Percentiles rank a stretch among this genome's conserved stretches.
Evolutionary conservation across 2,797 vertebrate genomes (phyloP).

Genomic region (Aulostomus chinensis): DNA sequence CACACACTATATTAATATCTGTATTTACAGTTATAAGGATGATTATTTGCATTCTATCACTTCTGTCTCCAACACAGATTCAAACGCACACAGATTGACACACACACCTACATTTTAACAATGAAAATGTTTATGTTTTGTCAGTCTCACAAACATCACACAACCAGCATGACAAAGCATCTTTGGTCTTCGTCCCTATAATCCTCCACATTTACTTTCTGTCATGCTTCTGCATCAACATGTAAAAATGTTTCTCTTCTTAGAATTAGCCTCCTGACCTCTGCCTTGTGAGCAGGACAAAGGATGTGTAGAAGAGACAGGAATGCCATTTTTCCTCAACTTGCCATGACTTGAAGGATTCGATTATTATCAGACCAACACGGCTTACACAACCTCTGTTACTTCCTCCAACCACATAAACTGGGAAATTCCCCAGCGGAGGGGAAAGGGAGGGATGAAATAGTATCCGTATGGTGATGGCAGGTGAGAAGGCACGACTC

Average conservation of each 20-base stretch:
- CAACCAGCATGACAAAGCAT: constrained; percentile 58
- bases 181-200: constrained; percentile 7
- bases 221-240: background rate
- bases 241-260: too few species aligned
- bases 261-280: constrained; percentile 3
- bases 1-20: too few species aligned
- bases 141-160: constrained; percentile 25
- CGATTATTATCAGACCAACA: constrained; percentile 22
- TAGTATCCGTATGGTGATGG: constrained; percentile 54
- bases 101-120: too few species aligned
- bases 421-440: constrained; percentile 50
- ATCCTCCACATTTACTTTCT: constrained; percentile 15
- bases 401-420: constrained; percentile 41
- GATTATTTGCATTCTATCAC: too few species aligned
- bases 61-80: too few species aligned
- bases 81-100: too few species aligned
- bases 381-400: constrained; percentile 6
- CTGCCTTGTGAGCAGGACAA: constrained; percentile 2
- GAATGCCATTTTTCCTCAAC: constrained; percentile 4
- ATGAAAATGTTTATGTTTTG: too few species aligned
- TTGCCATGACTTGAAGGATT: constrained; percentile 3
- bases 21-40: too few species aligned
- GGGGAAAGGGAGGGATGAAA: constrained; percentile 50
- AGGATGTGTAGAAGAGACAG: constrained; percentile 6
- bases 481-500: constrained; percentile 67